Percentiles rank a stretch among this genome's conserved stretches.
Conservation (phyloP, 1,140 invertebrate species). For the Nautilus pompilius region DNA sequence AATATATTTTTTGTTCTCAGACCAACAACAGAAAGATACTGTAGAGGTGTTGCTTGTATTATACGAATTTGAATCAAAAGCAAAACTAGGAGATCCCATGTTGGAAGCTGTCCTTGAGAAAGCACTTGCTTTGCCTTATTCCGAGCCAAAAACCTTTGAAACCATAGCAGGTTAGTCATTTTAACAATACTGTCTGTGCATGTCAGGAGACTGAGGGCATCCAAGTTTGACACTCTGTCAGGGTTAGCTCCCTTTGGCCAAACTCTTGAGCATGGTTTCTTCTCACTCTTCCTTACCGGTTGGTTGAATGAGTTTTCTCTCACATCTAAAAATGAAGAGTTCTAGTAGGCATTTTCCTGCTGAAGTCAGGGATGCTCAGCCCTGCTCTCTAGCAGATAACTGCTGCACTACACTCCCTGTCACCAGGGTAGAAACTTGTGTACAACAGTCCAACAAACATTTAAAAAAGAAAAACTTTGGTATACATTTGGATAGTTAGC, state of each 20-base stretch:
- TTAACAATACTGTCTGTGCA: constrained; percentile 2
- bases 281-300: too few species aligned
- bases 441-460: too few species aligned
- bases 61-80: constrained; percentile 50
- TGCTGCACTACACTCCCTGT: too few species aligned
- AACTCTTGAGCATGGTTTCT: too few species aligned
- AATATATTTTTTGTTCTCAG: constrained; percentile 15
- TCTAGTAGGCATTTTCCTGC: too few species aligned
- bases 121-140: constrained; percentile 35
- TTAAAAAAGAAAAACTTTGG: too few species aligned
- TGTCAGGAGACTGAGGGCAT: constrained; percentile 6
- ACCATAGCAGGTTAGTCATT: constrained; percentile 25
- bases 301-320: too few species aligned
- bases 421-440: too few species aligned
- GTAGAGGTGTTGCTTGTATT: constrained; percentile 39
- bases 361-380: too few species aligned
- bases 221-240: constrained; percentile 4
- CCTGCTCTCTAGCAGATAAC: too few species aligned
- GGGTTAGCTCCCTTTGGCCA: constrained; percentile 3
- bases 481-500: too few species aligned
- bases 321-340: too few species aligned
- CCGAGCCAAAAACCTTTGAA: constrained; percentile 49
- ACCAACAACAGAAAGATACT: constrained; percentile 20
- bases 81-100: constrained; percentile 33
- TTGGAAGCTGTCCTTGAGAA: constrained; percentile 42